These are phyloP conservation scores for Caenorhabditis sp. DNA, from an alignment of 2,888 invertebrate genomes.

Conservation along the genomic window DNA sequence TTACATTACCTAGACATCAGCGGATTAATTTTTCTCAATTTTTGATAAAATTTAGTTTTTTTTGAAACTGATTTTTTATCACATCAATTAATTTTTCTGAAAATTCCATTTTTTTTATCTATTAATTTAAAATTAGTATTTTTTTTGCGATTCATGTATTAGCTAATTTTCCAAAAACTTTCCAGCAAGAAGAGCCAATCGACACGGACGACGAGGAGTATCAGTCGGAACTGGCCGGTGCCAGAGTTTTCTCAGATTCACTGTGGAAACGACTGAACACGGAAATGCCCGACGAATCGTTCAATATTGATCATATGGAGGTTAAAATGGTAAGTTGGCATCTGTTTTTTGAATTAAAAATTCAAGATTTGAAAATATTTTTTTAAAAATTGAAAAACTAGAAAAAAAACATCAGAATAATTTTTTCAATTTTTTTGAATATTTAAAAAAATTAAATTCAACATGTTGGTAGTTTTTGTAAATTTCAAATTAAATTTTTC, in stretches of 20 bases:
- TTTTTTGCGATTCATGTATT: too few species aligned
- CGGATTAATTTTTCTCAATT: too few species aligned
- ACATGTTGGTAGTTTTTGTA: background rate
- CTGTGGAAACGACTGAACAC: slow-evolving; percentile 27
- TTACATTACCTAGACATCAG: too few species aligned
- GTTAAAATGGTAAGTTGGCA: slow-evolving; percentile 48
- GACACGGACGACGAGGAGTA: slow-evolving; percentile 19
- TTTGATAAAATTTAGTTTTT: too few species aligned
- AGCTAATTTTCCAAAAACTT: background rate
- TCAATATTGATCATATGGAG: slow-evolving; percentile 25
- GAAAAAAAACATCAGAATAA: too few species aligned
- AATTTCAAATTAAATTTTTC: background rate
- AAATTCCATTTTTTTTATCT: too few species aligned
- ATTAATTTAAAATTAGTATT: too few species aligned
- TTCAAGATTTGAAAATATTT: too few species aligned
- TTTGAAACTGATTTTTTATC: too few species aligned
- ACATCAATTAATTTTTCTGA: too few species aligned
- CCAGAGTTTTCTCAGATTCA: background rate
- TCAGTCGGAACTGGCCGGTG: background rate
- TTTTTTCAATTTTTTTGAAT: too few species aligned
- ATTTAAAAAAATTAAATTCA: too few species aligned
- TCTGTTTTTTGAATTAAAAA: background rate
- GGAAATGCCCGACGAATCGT: background rate
- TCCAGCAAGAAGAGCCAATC: slow-evolving; percentile 9
- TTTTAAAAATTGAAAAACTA: slow-evolving; percentile 3